A percentile compares a stretch with the other conserved stretches of the same genome.
phyloP scores from a whole-genome alignment of 1,140 invertebrate genomes.

The Caenorhabditis briggsae region DNA sequence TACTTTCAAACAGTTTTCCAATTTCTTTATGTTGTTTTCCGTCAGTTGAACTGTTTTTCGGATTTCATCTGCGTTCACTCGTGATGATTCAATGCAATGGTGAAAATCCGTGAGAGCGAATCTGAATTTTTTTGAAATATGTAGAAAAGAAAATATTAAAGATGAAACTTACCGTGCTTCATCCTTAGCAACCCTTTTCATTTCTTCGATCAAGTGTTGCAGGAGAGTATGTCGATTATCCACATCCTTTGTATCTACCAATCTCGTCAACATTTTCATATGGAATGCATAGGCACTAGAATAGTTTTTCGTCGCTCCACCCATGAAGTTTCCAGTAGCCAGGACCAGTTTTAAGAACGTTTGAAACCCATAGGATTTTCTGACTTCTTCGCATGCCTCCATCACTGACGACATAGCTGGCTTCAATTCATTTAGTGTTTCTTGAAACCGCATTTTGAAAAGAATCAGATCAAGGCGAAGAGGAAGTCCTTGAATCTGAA shows the following conservation, averaged over 20 bases:
- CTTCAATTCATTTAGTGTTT: conserved; percentile 90
- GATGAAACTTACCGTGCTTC: neutral
- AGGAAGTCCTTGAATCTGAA: conserved; percentile 86
- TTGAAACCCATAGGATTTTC: conserved; percentile 89
- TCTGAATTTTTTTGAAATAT: conserved; percentile 81
- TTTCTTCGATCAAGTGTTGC: conserved; percentile 90
- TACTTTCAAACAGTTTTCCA: conserved; percentile 66
- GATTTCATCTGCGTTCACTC: conserved; percentile 74
- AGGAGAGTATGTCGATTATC: conserved; percentile 92
- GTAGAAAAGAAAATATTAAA: too few species aligned
- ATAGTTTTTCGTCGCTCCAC: conserved; percentile 85
- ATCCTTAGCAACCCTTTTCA: conserved; percentile 87
- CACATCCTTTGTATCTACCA: conserved; percentile 91
- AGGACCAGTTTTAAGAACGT: conserved; percentile 90
- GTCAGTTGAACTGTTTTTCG: conserved; percentile 60
- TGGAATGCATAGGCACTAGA: conserved; percentile 96
- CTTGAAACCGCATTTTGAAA: conserved; percentile 88
- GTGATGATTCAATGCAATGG: conserved; percentile 83
- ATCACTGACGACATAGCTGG: conserved; percentile 92
- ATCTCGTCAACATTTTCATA: conserved; percentile 93
- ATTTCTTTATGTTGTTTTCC: conserved; percentile 24
- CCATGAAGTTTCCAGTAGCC: conserved; percentile 93
- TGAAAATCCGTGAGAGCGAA: conserved; percentile 89
- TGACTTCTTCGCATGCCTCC: conserved; percentile 94
- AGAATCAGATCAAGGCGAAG: conserved; percentile 90